These are phyloP conservation scores for Triplophysa tibetana DNA, from an alignment of 2,113 vertebrate species.

Conservation along the genomic window DNA sequence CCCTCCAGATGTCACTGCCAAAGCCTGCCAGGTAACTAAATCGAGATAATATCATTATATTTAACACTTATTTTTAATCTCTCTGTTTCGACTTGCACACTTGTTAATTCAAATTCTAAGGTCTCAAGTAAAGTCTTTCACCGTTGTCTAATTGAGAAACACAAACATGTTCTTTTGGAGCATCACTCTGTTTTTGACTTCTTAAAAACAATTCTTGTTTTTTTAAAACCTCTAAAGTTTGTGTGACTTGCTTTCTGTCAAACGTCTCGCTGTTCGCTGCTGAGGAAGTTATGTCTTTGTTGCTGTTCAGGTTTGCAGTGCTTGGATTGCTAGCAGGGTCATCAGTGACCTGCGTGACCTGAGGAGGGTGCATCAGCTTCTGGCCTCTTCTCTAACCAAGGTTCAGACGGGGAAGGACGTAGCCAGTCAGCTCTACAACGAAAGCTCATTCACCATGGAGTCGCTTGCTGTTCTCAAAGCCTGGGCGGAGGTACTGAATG, in stretches of 20 bases:
- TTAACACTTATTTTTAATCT: background rate
- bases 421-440: conserved; percentile 82
- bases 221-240: background rate
- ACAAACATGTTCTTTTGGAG: background rate
- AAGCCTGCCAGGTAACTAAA: conserved; percentile 85
- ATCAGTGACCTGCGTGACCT: conserved; percentile 88
- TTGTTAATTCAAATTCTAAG: no score
- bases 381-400: conserved; percentile 87
- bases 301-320: conserved; percentile 86
- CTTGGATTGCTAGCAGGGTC: conserved; percentile 91
- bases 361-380: conserved; percentile 87
- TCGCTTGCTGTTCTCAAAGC: conserved; percentile 90
- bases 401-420: conserved; percentile 83
- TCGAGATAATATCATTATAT: background rate
- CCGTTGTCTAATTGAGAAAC: background rate
- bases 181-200: background rate
- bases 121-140: background rate
- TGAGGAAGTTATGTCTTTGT: conserved; percentile 2
- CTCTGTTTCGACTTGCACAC: background rate
- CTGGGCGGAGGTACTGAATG: conserved; percentile 85
- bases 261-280: background rate
- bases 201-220: background rate
- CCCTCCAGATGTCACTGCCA: conserved; percentile 88
- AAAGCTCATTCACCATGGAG: conserved; percentile 91
- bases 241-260: conserved; percentile 21